phyloP scores from a whole-genome alignment of 2,113 vertebrate species.

The Crotalus helleri region DNA sequence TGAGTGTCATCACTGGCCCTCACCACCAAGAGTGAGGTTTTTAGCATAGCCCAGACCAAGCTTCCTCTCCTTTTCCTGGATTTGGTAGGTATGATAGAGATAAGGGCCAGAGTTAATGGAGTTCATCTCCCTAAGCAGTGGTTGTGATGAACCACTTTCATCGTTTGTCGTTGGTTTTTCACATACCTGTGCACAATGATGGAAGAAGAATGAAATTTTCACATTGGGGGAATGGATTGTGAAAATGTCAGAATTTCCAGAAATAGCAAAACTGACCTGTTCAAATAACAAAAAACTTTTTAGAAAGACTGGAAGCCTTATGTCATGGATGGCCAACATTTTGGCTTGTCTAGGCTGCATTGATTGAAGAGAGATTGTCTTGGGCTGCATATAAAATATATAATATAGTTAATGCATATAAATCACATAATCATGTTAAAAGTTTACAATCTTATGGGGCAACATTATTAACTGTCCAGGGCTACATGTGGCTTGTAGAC shows the following conservation, averaged over 20 bases:
- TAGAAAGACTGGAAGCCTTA: background rate
- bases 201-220: background rate
- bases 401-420: background rate
- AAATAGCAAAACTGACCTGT: background rate
- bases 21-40: background rate
- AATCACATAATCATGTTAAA: background rate
- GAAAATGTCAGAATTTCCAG: background rate
- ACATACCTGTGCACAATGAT: background rate
- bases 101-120: background rate
- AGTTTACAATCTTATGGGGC: background rate
- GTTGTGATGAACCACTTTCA: background rate
- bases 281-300: background rate
- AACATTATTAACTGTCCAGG: background rate
- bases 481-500: background rate
- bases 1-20: background rate
- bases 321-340: background rate
- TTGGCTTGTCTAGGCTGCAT: background rate
- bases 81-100: background rate
- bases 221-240: background rate
- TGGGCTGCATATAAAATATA: background rate
- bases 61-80: background rate
- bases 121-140: background rate
- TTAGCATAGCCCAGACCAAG: background rate
- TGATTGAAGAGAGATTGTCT: background rate
- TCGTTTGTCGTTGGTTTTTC: background rate